phyloP scores from a whole-genome alignment of 2,888 invertebrate species.

The Caenorhabditis sp. region DNA sequence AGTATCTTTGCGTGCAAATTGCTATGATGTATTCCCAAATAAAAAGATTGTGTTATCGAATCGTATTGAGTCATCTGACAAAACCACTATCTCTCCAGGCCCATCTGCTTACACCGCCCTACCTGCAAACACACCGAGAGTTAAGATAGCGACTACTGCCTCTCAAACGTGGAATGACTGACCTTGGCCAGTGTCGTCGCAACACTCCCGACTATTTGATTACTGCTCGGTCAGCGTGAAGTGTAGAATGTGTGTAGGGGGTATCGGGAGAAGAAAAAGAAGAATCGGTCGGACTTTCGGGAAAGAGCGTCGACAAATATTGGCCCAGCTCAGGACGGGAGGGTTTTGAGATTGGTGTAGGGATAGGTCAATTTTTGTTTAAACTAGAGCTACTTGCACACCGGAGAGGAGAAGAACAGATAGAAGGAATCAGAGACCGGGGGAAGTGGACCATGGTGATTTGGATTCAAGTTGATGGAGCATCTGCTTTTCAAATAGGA shows the following conservation, averaged over 20 bases:
- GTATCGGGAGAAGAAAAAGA: constrained; percentile 1
- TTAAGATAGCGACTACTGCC: constrained; percentile 48
- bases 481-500: not conserved
- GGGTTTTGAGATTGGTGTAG: constrained; percentile 17
- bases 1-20: constrained; percentile 27
- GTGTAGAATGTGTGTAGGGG: constrained; percentile 28
- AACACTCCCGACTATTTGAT: constrained; percentile 37
- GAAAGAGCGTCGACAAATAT: constrained; percentile 53
- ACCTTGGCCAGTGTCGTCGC: constrained; percentile 44
- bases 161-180: constrained; percentile 14
- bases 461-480: not conserved
- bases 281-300: constrained; percentile 34
- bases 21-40: constrained; percentile 46
- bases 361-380: constrained; percentile 58
- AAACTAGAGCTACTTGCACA: constrained; percentile 47
- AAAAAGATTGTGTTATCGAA: constrained; percentile 24
- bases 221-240: constrained; percentile 59
- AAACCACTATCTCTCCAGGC: constrained; percentile 1
- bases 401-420: not conserved
- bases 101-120: constrained; percentile 13
- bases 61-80: constrained; percentile 50
- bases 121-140: constrained; percentile 32
- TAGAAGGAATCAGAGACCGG: constrained; percentile 1
- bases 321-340: constrained; percentile 21
- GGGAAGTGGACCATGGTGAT: not conserved